Conservation (phyloP, 2,113 vertebrate species). For the Amphilophus citrinellus region DNA sequence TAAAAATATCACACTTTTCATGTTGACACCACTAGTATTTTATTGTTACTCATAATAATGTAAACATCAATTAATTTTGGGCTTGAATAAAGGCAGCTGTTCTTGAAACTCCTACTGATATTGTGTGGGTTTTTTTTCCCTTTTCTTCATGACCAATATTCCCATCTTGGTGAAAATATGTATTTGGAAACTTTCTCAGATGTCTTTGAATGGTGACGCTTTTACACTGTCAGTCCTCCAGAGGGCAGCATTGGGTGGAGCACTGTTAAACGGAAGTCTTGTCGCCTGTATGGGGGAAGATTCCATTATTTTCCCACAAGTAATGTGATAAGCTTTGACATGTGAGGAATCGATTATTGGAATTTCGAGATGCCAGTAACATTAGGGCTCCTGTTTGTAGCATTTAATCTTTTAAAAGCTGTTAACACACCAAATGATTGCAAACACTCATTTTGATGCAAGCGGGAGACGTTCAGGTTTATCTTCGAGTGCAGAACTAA, state of each 20-base stretch:
- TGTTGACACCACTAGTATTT: not conserved
- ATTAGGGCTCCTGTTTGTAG: not conserved
- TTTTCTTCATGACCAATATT: not conserved
- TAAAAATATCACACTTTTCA: not conserved
- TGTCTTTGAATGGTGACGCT: not conserved
- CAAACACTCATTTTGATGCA: not conserved
- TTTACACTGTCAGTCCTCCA: not conserved
- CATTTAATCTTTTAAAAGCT: too few relatives aligned
- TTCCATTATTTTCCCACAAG: not conserved
- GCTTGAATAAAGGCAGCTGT: conserved; percentile 51
- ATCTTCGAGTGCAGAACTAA: not conserved
- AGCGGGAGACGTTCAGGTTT: not conserved
- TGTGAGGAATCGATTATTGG: not conserved
- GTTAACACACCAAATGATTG: too few relatives aligned
- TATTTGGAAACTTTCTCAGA: too few relatives aligned
- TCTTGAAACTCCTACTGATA: not conserved
- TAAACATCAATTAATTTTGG: not conserved
- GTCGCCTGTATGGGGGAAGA: not conserved
- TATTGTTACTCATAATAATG: not conserved
- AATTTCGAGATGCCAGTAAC: not conserved
- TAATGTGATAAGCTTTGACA: too few relatives aligned
- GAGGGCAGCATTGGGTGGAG: not conserved
- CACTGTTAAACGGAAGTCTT: not conserved
- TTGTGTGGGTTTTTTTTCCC: not conserved
- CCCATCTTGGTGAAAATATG: not conserved